Conservation (phyloP, 2,888 invertebrate genomes). For the Thalpophila matura region DNA sequence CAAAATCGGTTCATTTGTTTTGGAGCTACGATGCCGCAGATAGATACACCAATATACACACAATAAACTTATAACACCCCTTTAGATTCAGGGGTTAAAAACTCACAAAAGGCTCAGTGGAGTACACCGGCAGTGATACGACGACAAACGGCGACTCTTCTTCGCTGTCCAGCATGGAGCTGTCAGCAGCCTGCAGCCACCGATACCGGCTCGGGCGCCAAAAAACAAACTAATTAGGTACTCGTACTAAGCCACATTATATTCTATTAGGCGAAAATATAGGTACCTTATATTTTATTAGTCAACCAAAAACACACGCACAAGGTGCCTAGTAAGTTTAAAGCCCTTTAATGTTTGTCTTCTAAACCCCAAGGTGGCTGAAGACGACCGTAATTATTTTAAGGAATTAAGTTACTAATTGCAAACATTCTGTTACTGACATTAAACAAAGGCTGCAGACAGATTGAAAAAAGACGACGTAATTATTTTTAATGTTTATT, state of each 20-base stretch:
- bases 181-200: slow-evolving; percentile 84
- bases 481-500: too few species aligned
- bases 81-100: too few species aligned
- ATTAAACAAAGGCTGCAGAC: neutral
- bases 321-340: neutral
- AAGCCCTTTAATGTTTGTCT: slow-evolving; percentile 16
- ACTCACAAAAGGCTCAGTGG: slow-evolving; percentile 86
- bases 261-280: neutral
- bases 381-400: slow-evolving; percentile 20
- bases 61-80: too few species aligned
- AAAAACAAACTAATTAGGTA: too few species aligned
- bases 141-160: slow-evolving; percentile 92
- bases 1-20: too few species aligned
- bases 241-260: slow-evolving; percentile 5
- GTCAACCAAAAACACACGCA: neutral
- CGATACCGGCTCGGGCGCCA: slow-evolving; percentile 87
- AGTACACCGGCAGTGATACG: slow-evolving; percentile 92
- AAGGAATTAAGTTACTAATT: slow-evolving; percentile 22
- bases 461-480: slow-evolving; percentile 20
- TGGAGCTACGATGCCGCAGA: too few species aligned
- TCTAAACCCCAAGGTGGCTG: slow-evolving; percentile 7
- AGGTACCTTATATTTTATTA: slow-evolving; percentile 5
- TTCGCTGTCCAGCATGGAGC: slow-evolving; percentile 91
- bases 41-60: too few species aligned
- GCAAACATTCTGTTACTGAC: slow-evolving; percentile 6